phyloP scores from a whole-genome alignment of 2,888 invertebrate genomes.

The Tenthredo livida region DNA sequence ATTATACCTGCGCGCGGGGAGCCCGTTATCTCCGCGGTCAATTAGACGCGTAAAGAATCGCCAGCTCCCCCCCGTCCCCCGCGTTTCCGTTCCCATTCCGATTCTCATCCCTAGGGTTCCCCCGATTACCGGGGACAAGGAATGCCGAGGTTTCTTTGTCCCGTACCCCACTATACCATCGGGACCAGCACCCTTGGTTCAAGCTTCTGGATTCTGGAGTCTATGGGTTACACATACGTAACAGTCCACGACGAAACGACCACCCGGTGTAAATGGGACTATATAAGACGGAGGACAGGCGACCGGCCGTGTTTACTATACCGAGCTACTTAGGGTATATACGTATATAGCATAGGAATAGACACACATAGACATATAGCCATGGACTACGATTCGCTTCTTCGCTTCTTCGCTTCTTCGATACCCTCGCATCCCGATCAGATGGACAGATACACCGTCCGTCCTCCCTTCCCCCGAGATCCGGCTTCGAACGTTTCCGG shows the following conservation, averaged over 20 bases:
- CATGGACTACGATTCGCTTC: conserved; percentile 12
- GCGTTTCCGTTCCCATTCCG: conserved; percentile 31
- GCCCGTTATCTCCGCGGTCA: conserved; percentile 76
- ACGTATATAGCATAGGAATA: background rate
- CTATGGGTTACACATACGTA: background rate
- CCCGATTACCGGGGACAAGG: conserved; percentile 14
- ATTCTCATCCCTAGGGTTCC: conserved; percentile 28
- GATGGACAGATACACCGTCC: conserved; percentile 43
- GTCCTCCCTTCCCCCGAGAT: background rate
- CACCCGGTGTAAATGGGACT: conserved; percentile 62
- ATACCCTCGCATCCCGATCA: conserved; percentile 41
- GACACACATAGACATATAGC: background rate
- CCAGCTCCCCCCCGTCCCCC: conserved; percentile 62
- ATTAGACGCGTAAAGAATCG: conserved; percentile 76
- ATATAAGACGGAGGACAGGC: conserved; percentile 51
- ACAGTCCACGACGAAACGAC: conserved; percentile 50
- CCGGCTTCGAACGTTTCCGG: conserved; percentile 38
- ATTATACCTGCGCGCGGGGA: conserved; percentile 68
- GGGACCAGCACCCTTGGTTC: background rate
- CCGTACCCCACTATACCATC: background rate
- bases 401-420: conserved; percentile 18
- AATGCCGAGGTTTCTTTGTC: conserved; percentile 40
- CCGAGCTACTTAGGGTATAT: background rate
- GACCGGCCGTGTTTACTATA: conserved; percentile 5
- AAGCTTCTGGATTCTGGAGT: background rate